A percentile compares a stretch with the other conserved stretches of the same genome.
These are phyloP conservation scores for Brachionus asplanchnoidis DNA, from an alignment of 1,140 invertebrate genomes.

Conservation along the genomic window DNA sequence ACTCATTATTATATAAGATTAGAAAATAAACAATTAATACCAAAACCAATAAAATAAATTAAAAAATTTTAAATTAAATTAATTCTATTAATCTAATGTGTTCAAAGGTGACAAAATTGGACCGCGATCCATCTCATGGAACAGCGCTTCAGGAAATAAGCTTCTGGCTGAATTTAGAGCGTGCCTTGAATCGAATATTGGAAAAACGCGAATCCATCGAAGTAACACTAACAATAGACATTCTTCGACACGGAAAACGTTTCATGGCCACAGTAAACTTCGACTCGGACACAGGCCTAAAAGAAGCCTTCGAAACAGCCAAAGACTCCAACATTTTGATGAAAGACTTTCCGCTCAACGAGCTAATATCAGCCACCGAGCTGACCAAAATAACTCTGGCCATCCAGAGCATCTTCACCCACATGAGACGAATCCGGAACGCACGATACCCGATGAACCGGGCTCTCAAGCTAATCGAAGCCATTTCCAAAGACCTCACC, in stretches of 20 bases:
- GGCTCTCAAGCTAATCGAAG: conserved; percentile 85
- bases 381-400: conserved; percentile 82
- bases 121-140: conserved; percentile 92
- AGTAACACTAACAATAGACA: conserved; percentile 88
- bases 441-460: conserved; percentile 96
- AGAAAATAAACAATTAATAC: not conserved
- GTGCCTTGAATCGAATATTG: conserved; percentile 88
- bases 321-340: conserved; percentile 97
- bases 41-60: no score
- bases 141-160: conserved; percentile 94
- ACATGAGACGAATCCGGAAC: conserved; percentile 87
- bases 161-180: conserved; percentile 98
- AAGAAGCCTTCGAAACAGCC: conserved; percentile 90
- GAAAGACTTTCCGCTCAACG: conserved; percentile 99
- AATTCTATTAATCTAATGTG: no score
- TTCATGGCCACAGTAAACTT: conserved; percentile 98
- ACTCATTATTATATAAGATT: not conserved
- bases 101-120: conserved; percentile 82
- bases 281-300: conserved; percentile 93
- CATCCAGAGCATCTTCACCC: conserved; percentile 81
- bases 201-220: conserved; percentile 89
- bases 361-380: conserved; percentile 90
- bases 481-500: conserved; percentile 89
- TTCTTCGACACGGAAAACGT: conserved; percentile 93
- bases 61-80: no score